A percentile compares a stretch with the other conserved stretches of the same genome.
phyloP scores from a whole-genome alignment of 2,113 vertebrate genomes.

The Trinectes maculatus region DNA sequence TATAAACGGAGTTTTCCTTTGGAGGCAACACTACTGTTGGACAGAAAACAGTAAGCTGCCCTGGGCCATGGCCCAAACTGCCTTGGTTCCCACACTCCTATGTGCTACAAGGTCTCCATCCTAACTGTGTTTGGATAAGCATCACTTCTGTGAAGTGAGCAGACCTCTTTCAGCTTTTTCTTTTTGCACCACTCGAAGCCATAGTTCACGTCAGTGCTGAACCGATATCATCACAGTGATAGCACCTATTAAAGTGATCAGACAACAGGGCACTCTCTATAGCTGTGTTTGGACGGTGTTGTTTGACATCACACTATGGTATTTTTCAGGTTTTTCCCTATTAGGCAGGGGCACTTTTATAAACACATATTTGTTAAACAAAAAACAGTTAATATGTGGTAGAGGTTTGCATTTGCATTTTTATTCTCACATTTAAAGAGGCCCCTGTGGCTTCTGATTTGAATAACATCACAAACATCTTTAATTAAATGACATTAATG shows the following conservation, averaged over 20 bases:
- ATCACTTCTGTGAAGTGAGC: conserved; percentile 61
- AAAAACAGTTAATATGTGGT: too few relatives aligned
- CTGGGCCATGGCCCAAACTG: conserved; percentile 26
- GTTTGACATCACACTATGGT: not conserved
- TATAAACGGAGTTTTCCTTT: conserved; percentile 72
- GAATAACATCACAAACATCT: not conserved
- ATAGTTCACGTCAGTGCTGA: conserved; percentile 3
- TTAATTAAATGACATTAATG: not conserved
- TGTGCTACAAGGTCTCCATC: conserved; percentile 43
- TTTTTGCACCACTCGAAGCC: conserved; percentile 23
- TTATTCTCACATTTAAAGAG: too few relatives aligned
- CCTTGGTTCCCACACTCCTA: conserved; percentile 64
- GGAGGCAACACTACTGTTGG: conserved; percentile 47
- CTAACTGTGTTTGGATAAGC: conserved; percentile 65
- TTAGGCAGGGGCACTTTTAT: too few relatives aligned
- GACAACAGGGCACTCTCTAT: too few relatives aligned
- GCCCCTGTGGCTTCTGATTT: too few relatives aligned
- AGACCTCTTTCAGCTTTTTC: conserved; percentile 51
- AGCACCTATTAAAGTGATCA: not conserved
- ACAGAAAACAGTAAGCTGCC: conserved; percentile 52
- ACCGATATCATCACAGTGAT: conserved; percentile 12
- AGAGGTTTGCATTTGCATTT: too few relatives aligned
- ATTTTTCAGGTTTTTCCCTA: too few relatives aligned
- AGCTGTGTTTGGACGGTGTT: not conserved
- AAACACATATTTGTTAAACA: too few relatives aligned